Conservation (phyloP, 2,888 invertebrate genomes). For the Yponomeuta cagnagella region DNA sequence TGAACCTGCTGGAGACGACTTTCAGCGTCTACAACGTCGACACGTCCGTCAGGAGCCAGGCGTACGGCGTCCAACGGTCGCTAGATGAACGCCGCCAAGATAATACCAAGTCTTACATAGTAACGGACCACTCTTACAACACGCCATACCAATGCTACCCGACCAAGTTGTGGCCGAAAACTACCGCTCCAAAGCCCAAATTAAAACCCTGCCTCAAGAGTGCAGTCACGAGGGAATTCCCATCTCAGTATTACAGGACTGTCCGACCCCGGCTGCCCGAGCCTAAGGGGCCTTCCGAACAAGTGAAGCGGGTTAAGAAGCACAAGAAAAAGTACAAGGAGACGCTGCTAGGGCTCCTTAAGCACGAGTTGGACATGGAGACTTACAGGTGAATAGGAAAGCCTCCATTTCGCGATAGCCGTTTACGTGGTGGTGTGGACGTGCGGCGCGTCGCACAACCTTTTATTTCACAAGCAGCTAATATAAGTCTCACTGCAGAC, state of each 20-base stretch:
- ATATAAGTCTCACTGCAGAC: too few species aligned
- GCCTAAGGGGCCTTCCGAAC: background rate
- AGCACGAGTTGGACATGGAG: background rate
- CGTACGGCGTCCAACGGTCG: background rate
- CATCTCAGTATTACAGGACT: background rate
- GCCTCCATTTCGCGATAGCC: too few species aligned
- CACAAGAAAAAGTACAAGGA: background rate
- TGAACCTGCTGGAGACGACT: slow-evolving; percentile 47
- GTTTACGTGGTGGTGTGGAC: too few species aligned
- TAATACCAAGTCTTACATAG: background rate
- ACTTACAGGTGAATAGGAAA: background rate
- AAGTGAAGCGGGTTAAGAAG: background rate
- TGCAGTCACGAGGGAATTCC: background rate
- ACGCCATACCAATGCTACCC: background rate
- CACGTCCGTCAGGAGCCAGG: slow-evolving; percentile 17
- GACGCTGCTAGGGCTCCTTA: background rate
- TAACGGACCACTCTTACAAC: background rate
- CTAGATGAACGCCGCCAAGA: background rate
- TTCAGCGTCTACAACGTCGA: slow-evolving; percentile 40
- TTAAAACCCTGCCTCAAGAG: background rate
- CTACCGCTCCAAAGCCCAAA: background rate
- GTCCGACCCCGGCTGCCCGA: background rate
- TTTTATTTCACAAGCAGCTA: too few species aligned
- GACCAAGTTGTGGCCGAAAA: background rate
- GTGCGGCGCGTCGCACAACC: too few species aligned